phyloP scores from a whole-genome alignment of 2,113 vertebrate species.

The Dipodomys merriami region DNA sequence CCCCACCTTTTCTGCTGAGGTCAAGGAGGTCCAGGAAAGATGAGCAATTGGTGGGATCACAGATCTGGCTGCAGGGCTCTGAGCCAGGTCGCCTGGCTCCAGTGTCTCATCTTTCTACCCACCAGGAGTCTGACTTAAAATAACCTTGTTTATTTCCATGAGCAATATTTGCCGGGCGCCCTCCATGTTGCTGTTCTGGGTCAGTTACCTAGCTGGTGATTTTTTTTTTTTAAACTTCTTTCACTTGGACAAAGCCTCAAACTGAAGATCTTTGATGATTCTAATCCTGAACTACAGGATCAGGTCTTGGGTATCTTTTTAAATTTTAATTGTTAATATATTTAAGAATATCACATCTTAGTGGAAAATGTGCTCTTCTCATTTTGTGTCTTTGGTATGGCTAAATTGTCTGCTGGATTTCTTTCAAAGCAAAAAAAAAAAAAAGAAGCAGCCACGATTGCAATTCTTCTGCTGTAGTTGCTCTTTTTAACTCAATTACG shows the following conservation, averaged over 20 bases:
- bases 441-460: constrained; percentile 85
- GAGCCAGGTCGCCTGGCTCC: not conserved
- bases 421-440: constrained; percentile 85
- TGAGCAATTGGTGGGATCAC: not conserved
- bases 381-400: constrained; percentile 80
- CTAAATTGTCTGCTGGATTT: constrained; percentile 87
- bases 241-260: not conserved
- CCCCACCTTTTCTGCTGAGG: rapidly evolving
- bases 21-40: not conserved
- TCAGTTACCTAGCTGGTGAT: not conserved
- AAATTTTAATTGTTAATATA: constrained; percentile 36
- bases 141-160: not conserved
- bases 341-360: constrained; percentile 62
- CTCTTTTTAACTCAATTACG: constrained; percentile 92
- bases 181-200: rapidly evolving
- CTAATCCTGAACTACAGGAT: constrained; percentile 52
- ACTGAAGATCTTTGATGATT: not conserved
- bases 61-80: not conserved
- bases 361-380: constrained; percentile 76
- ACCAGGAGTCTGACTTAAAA: not conserved
- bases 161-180: not conserved
- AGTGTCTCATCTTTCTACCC: rapidly evolving
- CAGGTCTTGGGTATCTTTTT: constrained; percentile 69
- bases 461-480: constrained; percentile 86
- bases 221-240: constrained; percentile 24